Percentiles rank a stretch among this genome's conserved stretches.
These are phyloP conservation scores for Distichodus sexfasciatus DNA, from an alignment of 2,797 vertebrate species.

Conservation along the genomic window DNA sequence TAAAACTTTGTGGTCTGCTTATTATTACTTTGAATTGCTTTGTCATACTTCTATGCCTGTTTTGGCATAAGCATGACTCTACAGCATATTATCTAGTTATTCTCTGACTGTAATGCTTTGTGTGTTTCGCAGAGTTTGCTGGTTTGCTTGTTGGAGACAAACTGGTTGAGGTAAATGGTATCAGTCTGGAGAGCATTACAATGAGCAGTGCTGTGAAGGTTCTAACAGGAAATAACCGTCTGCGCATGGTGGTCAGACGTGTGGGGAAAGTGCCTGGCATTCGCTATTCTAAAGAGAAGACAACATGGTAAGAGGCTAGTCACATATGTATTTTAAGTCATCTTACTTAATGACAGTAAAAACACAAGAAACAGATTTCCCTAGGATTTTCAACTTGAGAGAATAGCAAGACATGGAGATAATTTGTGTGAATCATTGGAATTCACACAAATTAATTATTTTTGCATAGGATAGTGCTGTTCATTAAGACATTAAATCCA, in stretches of 20 bases:
- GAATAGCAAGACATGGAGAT: too few species aligned
- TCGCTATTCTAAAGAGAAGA: conserved; percentile 97
- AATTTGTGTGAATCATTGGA: too few species aligned
- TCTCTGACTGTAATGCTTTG: not conserved
- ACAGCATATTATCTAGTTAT: not conserved
- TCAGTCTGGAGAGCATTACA: conserved; percentile 95
- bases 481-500: not conserved
- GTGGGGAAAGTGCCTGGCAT: conserved; percentile 96
- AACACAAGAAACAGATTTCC: too few species aligned
- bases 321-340: not conserved
- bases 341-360: not conserved
- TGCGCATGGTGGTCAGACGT: conserved; percentile 90
- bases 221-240: conserved; percentile 89
- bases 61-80: not conserved
- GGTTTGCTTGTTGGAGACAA: conserved; percentile 92
- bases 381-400: too few species aligned
- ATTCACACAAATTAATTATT: too few species aligned
- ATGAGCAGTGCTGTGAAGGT: conserved; percentile 96
- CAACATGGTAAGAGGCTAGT: conserved; percentile 81
- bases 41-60: not conserved
- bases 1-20: too few species aligned
- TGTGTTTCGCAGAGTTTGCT: conserved; percentile 75
- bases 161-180: conserved; percentile 93
- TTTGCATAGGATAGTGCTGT: not conserved
- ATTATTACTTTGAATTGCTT: too few species aligned